Percentiles rank a stretch among this genome's conserved stretches.
phyloP scores from a whole-genome alignment of 1,140 invertebrate species.

The Notospermus geniculatus region DNA sequence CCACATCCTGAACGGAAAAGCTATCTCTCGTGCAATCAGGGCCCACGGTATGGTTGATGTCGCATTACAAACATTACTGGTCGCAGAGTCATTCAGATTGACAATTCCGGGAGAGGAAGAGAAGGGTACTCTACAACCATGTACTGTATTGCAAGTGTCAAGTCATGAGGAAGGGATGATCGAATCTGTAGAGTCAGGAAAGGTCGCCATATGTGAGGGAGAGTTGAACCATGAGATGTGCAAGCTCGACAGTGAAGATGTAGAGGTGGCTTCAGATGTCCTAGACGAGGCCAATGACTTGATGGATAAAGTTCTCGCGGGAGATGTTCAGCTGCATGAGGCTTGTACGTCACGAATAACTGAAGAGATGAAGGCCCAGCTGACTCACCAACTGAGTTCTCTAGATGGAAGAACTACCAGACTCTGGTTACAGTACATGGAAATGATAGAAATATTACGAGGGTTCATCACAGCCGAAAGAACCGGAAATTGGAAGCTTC shows the following conservation, averaged over 20 bases:
- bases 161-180: too few relatives aligned
- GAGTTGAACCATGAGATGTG: not conserved
- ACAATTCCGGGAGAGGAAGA: too few relatives aligned
- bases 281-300: constrained; percentile 1
- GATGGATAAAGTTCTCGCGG: not conserved
- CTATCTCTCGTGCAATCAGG: constrained; percentile 17
- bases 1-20: constrained; percentile 27
- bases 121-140: too few relatives aligned
- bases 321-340: not conserved
- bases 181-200: not conserved
- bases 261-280: not conserved
- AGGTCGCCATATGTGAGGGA: not conserved
- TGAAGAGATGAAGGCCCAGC: too few relatives aligned
- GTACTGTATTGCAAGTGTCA: too few relatives aligned
- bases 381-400: not conserved
- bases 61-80: constrained; percentile 16
- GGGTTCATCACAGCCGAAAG: constrained; percentile 53
- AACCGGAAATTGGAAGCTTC: constrained; percentile 50
- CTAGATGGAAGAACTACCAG: constrained; percentile 16
- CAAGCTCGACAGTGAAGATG: not conserved
- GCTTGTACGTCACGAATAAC: not conserved
- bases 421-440: constrained; percentile 56
- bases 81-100: constrained; percentile 2
- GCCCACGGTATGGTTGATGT: constrained; percentile 22
- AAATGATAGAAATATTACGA: constrained; percentile 47